Evolutionary conservation across 2,113 vertebrate species (phyloP), one percentile per base, ranked within the genome.

Genomic region (Athene noctua): DNA sequence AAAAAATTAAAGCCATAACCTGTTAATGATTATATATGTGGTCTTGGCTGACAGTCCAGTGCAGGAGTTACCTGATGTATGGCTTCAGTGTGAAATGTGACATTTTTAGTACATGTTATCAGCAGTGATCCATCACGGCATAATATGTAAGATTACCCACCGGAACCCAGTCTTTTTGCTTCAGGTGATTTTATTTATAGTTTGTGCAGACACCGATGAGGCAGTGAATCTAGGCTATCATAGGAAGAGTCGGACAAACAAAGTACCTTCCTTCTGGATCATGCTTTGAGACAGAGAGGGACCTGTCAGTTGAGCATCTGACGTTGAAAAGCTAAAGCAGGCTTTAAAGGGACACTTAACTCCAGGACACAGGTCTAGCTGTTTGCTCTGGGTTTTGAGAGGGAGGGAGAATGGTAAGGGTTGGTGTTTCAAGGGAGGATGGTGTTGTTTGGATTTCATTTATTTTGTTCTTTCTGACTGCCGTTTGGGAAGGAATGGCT

Each of bases 161-260:
- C 40, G 72, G 83, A 94, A 90, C 22, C 13, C 25, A 15, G 54
- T 11, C 42, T 81, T 92, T 90, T 95, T 93, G 78, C 88, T 96
- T 88, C 80, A 88, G 80, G 71, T 94, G 86, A 66, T 93, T 96
- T 97, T 95, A 92, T 94, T 96, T 95, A 86, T 49, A 57, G 30
- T 51, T 87, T 83, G 40, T 84, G 58, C 78, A 57, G 66, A 63
- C 67, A 58, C 36, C 70, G 80, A 92, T 14, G 62, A 82, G 36
- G 44, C 27, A 46, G 70, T 74, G 62, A 94, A 81, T 49, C 34
- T 72, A 66, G 32, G 61, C 57, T 90, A 77, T 72, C 59, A 80
- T 2, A 66, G 15, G n/a, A 91, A 72, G 13, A 89, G 49, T 66
- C 3, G 1, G 75, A 58, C 16, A 92, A 85, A 92, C 0, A 29